A percentile compares a stretch with the other conserved stretches of the same genome.
Evolutionary conservation across 2,888 invertebrate species (phyloP).

Genomic region (Morpho achilles): DNA sequence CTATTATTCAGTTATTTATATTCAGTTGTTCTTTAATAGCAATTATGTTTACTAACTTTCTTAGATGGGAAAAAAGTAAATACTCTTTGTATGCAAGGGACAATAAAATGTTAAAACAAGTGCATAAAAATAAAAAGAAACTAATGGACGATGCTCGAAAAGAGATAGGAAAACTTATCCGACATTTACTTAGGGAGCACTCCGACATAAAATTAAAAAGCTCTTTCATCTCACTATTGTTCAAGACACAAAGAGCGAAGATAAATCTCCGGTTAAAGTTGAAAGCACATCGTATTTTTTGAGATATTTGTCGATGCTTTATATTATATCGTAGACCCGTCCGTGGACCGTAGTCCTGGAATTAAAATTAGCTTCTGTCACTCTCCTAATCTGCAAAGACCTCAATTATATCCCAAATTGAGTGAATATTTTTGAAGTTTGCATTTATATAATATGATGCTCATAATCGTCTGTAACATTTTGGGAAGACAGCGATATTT

Average conservation of each 20-base stretch:
- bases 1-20: too few relatives aligned
- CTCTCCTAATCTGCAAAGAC: too few relatives aligned
- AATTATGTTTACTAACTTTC: too few relatives aligned
- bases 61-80: too few relatives aligned
- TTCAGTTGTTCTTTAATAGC: too few relatives aligned
- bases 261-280: constrained; percentile 18
- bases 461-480: too few relatives aligned
- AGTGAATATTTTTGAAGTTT: too few relatives aligned
- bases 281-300: constrained; percentile 3
- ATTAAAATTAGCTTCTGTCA: too few relatives aligned
- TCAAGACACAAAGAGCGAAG: constrained; percentile 36
- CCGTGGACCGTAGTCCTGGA: too few relatives aligned
- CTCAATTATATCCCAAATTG: too few relatives aligned
- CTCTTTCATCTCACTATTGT: constrained; percentile 36
- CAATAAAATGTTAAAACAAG: constrained; percentile 17
- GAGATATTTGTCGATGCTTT: background rate
- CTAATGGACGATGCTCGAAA: constrained; percentile 25
- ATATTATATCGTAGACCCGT: background rate
- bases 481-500: too few relatives aligned
- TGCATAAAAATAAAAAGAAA: constrained; percentile 18
- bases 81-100: background rate
- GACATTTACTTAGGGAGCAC: constrained; percentile 29
- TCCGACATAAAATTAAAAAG: constrained; percentile 44
- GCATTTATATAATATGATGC: too few relatives aligned
- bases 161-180: constrained; percentile 29